Base-by-base conservation (phyloP, 37 sponge, comb jelly and placozoan genomes). In the Cliona cf. orientalis region DNA sequence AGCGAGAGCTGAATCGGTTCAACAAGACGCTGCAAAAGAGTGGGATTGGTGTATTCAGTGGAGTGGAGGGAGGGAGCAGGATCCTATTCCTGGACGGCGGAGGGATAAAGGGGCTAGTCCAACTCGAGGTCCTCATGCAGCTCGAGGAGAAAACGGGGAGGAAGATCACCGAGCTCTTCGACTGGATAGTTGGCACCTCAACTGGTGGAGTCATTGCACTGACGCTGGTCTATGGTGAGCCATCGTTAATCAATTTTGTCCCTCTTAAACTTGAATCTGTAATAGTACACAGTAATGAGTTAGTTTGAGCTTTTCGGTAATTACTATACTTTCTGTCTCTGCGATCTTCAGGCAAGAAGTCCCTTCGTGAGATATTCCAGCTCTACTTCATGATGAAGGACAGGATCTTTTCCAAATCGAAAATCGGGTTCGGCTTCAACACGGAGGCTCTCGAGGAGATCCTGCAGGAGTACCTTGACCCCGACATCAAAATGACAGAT, bases 51-150 rank as follows among this genome's bases (percentile, higher is more conserved):
- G n/a, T n/a, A n/a, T n/a, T n/a, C n/a, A n/a, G n/a, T n/a, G n/a
- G n/a, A n/a, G n/a, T n/a, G 58, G 22, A 37, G 35, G 39, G 34
- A 3, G 90, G 90, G 0, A 79, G 74, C 32, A 65, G 90, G 2
- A 69, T 89, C 0, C 66, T 89, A 43, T 83, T 65, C 38, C 84
- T 89, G 9, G 90, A 89, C 66, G 90, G 90, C 17, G 90, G 90
- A 66, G 84, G 90, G 19, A 83, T 89, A 29, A 78, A 75, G 35
- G 90, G 90, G 25, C 74, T 89, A 23, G 79, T 89, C 29, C 79
- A 84, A 66, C 83, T 89, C 19, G 84, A 89, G 40, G 49, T 89
- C 0, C 66, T 83, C 53, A 60, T 40, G 36, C 34, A 64, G 46
- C 63, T 83, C 11, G 83, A 83, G 64, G 38, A 49, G 75, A 45